These are phyloP conservation scores for Dipodomys stephensi DNA, from an alignment of 2,113 vertebrate species.

Conservation along the genomic window DNA sequence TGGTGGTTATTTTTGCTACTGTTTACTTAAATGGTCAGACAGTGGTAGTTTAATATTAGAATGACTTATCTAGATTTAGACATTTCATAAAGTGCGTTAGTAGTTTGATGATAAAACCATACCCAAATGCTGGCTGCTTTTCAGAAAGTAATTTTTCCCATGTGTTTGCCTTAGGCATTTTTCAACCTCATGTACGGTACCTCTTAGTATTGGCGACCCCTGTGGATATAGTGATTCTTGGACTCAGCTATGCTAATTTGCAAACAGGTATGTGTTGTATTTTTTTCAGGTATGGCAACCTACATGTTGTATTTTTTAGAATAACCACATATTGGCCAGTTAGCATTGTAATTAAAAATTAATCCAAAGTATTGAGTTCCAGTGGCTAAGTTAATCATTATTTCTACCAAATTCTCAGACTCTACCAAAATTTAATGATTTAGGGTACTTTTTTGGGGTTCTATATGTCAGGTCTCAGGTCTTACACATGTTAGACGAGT, in stretches of 20 bases:
- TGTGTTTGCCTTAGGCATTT: constrained; percentile 90
- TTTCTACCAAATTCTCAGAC: too few species aligned
- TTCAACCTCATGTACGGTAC: constrained; percentile 96
- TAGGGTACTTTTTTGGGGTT: not conserved
- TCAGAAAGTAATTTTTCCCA: not conserved
- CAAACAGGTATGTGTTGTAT: constrained; percentile 89
- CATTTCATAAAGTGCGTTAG: not conserved
- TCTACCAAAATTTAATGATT: not conserved
- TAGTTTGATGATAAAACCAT: not conserved
- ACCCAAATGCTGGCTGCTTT: not conserved
- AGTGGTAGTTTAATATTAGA: constrained; percentile 38
- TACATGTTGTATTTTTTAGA: not conserved
- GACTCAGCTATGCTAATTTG: constrained; percentile 93
- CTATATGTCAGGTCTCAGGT: too few species aligned
- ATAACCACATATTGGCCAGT: not conserved
- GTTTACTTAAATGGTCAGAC: not conserved
- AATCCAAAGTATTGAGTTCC: too few species aligned
- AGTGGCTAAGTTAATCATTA: not conserved
- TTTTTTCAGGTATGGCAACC: constrained; percentile 86
- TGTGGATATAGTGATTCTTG: constrained; percentile 97
- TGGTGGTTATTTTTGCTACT: not conserved
- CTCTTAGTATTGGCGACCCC: constrained; percentile 97
- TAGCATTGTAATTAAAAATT: constrained; percentile 5
- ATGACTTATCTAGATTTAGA: not conserved
- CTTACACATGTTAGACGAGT: not conserved